Evolutionary conservation across 2,113 vertebrate species (phyloP).

Genomic region (Pomatorhinus ruficollis): DNA sequence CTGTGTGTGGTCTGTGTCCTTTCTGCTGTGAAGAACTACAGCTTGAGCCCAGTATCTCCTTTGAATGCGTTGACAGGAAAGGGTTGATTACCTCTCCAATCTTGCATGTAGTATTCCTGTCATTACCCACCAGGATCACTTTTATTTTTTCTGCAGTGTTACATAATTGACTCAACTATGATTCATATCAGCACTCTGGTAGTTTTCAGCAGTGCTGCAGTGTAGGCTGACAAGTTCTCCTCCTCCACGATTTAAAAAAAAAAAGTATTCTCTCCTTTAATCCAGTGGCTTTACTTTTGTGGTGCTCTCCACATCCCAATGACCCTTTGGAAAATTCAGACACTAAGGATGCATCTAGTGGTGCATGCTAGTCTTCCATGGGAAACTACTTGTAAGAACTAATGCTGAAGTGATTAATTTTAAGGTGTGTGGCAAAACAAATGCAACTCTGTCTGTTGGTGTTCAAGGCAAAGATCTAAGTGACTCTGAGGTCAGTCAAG

Average conservation of each 20-base stretch:
- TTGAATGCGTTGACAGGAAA: not conserved
- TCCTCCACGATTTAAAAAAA: not conserved
- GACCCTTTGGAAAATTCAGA: not conserved
- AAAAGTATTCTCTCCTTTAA: not conserved
- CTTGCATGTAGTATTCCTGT: not conserved
- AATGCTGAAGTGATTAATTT: not conserved
- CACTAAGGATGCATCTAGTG: not conserved
- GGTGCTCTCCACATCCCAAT: not conserved
- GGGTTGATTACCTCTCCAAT: not conserved
- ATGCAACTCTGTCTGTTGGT: not conserved
- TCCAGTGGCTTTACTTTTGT: not conserved
- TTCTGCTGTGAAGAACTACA: not conserved
- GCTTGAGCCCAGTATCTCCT: not conserved
- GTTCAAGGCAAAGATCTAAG: not conserved
- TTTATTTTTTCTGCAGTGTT: slow-evolving; percentile 29
- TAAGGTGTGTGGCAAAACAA: not conserved
- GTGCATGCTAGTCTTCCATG: not conserved
- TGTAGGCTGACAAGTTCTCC: not conserved
- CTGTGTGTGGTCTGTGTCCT: not conserved
- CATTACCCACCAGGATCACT: not conserved
- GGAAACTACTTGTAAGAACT: not conserved
- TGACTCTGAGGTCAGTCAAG: not conserved
- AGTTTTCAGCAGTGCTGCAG: slow-evolving; percentile 8
- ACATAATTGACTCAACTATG: slow-evolving; percentile 5
- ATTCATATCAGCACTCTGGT: slow-evolving; percentile 18